Conservation (phyloP, 1,140 invertebrate genomes). For the Bombus difficillimus region DNA sequence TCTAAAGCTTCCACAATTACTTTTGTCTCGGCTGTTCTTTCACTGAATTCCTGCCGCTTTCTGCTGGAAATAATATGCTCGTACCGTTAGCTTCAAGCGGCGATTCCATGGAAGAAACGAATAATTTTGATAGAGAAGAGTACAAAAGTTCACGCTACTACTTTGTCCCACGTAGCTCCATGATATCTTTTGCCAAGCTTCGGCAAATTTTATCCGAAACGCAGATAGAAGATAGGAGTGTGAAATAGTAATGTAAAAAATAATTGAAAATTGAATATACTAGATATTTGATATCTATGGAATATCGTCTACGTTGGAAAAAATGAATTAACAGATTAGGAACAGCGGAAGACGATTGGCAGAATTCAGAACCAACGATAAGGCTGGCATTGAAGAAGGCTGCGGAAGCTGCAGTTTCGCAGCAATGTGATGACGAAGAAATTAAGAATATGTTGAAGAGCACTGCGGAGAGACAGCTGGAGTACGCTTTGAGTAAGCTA, state of each 20-base stretch:
- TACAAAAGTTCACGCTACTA: background rate
- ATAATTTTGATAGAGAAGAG: background rate
- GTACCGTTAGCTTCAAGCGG: too few relatives aligned
- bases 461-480: constrained; percentile 75
- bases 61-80: background rate
- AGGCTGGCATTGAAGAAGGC: constrained; percentile 68
- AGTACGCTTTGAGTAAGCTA: constrained; percentile 76
- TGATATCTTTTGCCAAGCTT: background rate
- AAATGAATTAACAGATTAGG: constrained; percentile 63
- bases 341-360: constrained; percentile 72
- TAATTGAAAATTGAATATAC: too few relatives aligned
- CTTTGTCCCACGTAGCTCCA: too few relatives aligned
- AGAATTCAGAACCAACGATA: constrained; percentile 66
- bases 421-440: constrained; percentile 71
- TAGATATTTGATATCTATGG: too few relatives aligned
- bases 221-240: too few relatives aligned
- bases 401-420: constrained; percentile 66
- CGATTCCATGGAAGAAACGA: background rate
- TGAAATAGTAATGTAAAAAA: too few relatives aligned
- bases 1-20: background rate
- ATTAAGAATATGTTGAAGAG: constrained; percentile 74
- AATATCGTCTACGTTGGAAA: too few relatives aligned
- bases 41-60: background rate
- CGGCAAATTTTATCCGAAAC: background rate
- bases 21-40: background rate